Base-by-base conservation (phyloP, 2,797 vertebrate species). In the Danio kyathit region DNA sequence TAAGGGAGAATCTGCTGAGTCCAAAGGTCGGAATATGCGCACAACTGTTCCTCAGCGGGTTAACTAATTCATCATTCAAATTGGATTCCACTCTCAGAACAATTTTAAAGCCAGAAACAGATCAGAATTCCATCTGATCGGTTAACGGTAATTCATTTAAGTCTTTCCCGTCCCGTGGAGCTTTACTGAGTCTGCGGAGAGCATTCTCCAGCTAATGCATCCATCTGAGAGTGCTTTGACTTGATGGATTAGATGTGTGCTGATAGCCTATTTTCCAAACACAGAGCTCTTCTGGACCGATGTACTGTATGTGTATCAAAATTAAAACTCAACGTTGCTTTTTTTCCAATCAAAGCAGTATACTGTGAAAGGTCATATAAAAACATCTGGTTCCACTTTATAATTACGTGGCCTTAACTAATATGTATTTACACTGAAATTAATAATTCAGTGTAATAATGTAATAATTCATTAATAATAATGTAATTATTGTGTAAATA, bases 111-210 rank as follows among this genome's bases (percentile, higher is more conserved):
- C 64, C 49, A 70, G 81, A 48, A 81, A 76, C 80, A 84, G 76
- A 83, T 82, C 84, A 81, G 82, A 87, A 73, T 76, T 82, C 76
- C 79, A 84, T 84, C 66, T 86, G 79, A 86, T 73, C 73, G 66
- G 69, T 77, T 74, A 79, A 75, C 13, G 13, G 41, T 86, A 86
- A 86, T 74, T 80, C 48, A 72, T 75, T 87, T 85, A 85, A 70
- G 65, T 57, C 72, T 61, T 12, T 83, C 51, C 81, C n/a, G 9
- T 76, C 44, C 74, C 41, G 9, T n/a, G 65, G 69, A 80, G 81
- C 57, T 76, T 73, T 61, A 49, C 56, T 75, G 14, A 44, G 67
- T 72, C 70, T 77, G 48, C 46, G 9, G 51, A 81, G 77, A 29
- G 76, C 59, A 63, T 76, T 81, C 74, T 85, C 43, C 54, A 54